phyloP scores from a whole-genome alignment of 2,797 vertebrate genomes.

The Lutjanus argentimaculatus region DNA sequence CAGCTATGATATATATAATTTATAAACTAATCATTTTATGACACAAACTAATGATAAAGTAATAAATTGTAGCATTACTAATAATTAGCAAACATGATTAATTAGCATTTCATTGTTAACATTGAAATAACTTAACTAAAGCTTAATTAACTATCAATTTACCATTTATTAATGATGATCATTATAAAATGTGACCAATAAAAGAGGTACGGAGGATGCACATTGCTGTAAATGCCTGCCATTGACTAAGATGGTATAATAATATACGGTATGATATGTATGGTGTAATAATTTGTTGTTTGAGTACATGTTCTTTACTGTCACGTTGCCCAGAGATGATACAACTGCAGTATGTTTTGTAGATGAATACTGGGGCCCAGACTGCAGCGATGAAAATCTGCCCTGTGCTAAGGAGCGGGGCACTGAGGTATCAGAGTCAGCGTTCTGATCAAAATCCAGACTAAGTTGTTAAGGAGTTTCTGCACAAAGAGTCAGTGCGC shows the following conservation, averaged over 20 bases:
- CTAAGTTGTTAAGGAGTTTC: conserved; percentile 77
- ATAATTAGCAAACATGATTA: too few species aligned
- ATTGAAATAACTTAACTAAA: too few species aligned
- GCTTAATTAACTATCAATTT: too few species aligned
- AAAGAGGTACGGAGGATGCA: neutral
- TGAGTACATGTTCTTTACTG: conserved; percentile 27
- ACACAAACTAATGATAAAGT: too few species aligned
- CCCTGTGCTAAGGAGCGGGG: conserved; percentile 29
- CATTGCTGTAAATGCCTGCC: neutral
- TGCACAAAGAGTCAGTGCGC: conserved; percentile 69
- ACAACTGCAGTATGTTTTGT: neutral
- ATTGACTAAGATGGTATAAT: neutral
- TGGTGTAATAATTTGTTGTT: neutral
- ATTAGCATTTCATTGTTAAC: too few species aligned
- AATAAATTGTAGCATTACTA: too few species aligned
- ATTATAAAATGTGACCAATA: too few species aligned
- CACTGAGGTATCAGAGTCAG: conserved; percentile 59
- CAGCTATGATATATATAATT: too few species aligned
- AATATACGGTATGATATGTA: neutral
- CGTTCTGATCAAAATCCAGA: conserved; percentile 71
- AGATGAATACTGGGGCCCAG: conserved; percentile 19
- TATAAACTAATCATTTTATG: too few species aligned
- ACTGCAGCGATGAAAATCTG: conserved; percentile 27
- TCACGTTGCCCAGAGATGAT: neutral
- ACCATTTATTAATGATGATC: too few species aligned